Percentiles rank a stretch among this genome's conserved stretches.
phyloP scores from a whole-genome alignment of 2,888 invertebrate species.

The Phengaris arion region DNA sequence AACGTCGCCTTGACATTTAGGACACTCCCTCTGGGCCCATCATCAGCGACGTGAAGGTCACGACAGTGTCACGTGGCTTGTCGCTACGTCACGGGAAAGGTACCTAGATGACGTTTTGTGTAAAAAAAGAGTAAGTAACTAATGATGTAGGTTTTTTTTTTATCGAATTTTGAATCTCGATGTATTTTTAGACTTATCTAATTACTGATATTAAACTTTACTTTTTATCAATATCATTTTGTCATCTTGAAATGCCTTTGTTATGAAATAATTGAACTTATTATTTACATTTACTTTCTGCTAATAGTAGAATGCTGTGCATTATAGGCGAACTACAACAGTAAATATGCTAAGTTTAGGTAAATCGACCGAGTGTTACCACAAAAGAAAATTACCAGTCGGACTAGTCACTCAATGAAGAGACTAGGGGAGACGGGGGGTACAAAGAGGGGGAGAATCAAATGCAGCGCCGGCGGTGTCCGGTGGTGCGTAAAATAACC shows the following conservation, averaged over 20 bases:
- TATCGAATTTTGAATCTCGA: too few relatives aligned
- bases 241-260: too few relatives aligned
- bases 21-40: slow-evolving; percentile 12
- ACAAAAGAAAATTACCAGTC: slow-evolving; percentile 1
- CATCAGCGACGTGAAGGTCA: not conserved
- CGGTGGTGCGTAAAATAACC: slow-evolving; percentile 59
- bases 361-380: not conserved
- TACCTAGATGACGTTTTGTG: too few relatives aligned
- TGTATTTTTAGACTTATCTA: too few relatives aligned
- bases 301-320: too few relatives aligned
- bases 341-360: not conserved
- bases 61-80: not conserved
- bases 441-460: slow-evolving; percentile 42
- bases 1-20: not conserved
- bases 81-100: not conserved
- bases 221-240: too few relatives aligned
- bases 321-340: too few relatives aligned
- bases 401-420: not conserved
- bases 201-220: too few relatives aligned
- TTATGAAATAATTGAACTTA: too few relatives aligned
- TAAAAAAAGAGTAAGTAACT: too few relatives aligned
- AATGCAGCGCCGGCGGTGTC: slow-evolving; percentile 52
- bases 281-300: too few relatives aligned
- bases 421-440: slow-evolving; percentile 34
- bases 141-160: too few relatives aligned